Evolutionary conservation across 2,888 invertebrate genomes (phyloP), one percentile per base, ranked within the genome.

Genomic region (Lasioglossum villosulum): DNA sequence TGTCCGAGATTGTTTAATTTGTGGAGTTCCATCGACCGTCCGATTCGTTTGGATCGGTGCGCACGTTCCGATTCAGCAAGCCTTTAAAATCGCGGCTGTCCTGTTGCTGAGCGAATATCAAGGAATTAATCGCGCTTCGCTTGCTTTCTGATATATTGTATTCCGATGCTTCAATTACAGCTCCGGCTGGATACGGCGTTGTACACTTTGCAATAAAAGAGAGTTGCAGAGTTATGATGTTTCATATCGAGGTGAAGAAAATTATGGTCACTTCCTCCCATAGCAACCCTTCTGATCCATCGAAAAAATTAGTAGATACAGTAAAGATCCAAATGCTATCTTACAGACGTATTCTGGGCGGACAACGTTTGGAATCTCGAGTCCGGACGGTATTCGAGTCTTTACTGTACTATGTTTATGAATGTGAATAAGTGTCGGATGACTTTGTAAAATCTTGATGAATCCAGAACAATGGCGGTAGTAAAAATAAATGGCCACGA

Each of bases 1-100:
- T 45, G 59, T 82, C 77, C 78, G 73, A 77, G 80, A 56, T 78
- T 80, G 86, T 89, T 89, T 89, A 87, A 89, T 86, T 83, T 77
- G 89, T 74, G 82, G 66, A 70, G 34, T 83, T 30, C 63, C 74
- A 68, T 56, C 45, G 70, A 80, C 78, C 75, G 34, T 48, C 56
- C 73, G 42, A 83, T 83, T 78, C 34, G 52, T 83, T 73, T 68
- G 68, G 83, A 80, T 68, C 74, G 45, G 14, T 72, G 56, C 48
- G 72, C 72, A 79, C 45, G 23, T 23, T 19, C 45, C 68, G 27
- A 72, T 48, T 75, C 68, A 27, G 71, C 63, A 48, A n/a, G 30
- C 74, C 39, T 72, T 82, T 75, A 76, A 70, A 79, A 82, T 73
- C 72, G n/a, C 2, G n/a, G 66, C 19, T 59, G 66, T 78, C 71